Percentiles rank a stretch among this genome's conserved stretches.
Evolutionary conservation across 2,113 vertebrate genomes (phyloP).

Genomic region (Nipponia nippon): DNA sequence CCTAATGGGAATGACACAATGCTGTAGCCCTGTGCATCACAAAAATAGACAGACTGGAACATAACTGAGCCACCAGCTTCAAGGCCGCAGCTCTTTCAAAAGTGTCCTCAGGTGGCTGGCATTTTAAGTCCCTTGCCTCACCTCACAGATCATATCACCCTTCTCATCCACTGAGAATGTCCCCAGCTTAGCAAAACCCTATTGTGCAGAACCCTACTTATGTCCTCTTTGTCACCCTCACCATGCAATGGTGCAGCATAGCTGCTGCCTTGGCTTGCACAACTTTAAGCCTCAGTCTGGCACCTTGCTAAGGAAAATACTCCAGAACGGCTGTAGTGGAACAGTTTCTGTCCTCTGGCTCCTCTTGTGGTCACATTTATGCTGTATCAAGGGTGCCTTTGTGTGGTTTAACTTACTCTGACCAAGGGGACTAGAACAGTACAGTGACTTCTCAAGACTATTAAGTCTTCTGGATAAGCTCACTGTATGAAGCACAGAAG

Average conservation of each 20-base stretch:
- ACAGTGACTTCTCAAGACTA: neutral
- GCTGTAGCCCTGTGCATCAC: neutral
- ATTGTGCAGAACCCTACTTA: fast-evolving
- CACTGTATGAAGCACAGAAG: neutral
- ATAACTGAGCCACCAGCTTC: neutral
- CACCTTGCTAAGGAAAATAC: neutral
- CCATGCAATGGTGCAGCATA: neutral
- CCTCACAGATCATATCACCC: fast-evolving
- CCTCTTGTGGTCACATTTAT: neutral
- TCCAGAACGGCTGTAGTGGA: fast-evolving
- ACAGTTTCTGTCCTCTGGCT: neutral
- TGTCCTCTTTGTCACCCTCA: neutral
- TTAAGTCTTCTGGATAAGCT: neutral
- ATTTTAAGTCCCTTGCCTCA: neutral
- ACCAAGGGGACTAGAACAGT: neutral
- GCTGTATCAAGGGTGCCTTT: neutral
- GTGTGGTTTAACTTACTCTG: neutral
- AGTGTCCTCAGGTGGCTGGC: neutral
- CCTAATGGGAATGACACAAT: neutral
- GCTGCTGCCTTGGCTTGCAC: neutral
- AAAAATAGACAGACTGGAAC: neutral
- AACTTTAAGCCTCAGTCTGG: fast-evolving
- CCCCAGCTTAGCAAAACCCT: neutral
- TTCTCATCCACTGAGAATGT: fast-evolving
- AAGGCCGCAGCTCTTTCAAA: neutral